Base-by-base conservation (phyloP, 2,113 vertebrate species). In the Ivindomyrus marchei region DNA sequence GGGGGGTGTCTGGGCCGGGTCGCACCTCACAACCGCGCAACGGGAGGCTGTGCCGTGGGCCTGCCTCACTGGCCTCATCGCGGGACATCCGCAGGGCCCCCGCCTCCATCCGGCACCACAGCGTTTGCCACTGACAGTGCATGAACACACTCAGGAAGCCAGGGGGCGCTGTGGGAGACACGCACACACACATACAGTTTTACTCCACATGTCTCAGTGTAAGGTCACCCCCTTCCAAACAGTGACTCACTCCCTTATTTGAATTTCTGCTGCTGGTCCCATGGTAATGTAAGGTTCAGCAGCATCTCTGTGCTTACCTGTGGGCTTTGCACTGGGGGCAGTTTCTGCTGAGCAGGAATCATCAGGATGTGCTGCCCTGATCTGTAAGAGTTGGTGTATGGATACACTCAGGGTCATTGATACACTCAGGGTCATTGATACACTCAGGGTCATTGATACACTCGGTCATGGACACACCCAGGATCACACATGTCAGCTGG, bases 101-200 rank as follows among this genome's bases (percentile, higher is more conserved):
- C 0, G 90, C 92, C 89, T 96, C 94, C 45, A 97, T 95, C 17
- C 90, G 94, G 62, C 97, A 97, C 95, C 93, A 94, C 5, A 97
- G 91, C 53, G 92, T 96, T 94, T 96, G 97, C 97, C 97, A 97
- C 89, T 96, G 96, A 88, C 95, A 96, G 77, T 95, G 96, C 95
- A 97, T 95, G 94, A 96, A 92, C 89, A 97, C 96, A 0, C 94
- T 96, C 91, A 97, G 94, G 90, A 95, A 94, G 5, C 95, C 97
- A 93, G 94, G 46, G 45, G 36, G 45, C 56, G 90, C 50, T 90
- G 52, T 66, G 2, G 53, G 56, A 53, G 85, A 87, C 46, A 87
- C 2, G 36, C 13, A 53, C 4, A 52, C 45, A 47, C 85, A n/a
- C n/a, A 87, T 8, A n/a, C 46, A 49, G 17, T 86, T 47, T 50